These are phyloP conservation scores for Physella acuta DNA, from an alignment of 1,140 invertebrate genomes.

Conservation along the genomic window DNA sequence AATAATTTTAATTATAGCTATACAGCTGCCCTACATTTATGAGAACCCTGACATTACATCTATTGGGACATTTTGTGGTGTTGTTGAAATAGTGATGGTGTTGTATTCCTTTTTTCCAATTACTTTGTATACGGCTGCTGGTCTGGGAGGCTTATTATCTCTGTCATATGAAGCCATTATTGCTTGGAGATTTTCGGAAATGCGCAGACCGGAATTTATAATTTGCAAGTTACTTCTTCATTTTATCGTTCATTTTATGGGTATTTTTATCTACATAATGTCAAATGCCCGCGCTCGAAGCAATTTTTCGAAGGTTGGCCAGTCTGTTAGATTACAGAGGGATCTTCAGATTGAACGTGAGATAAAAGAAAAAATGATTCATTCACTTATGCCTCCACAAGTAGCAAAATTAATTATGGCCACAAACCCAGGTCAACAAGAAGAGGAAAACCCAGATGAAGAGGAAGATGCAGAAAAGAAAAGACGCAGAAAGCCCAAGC, in stretches of 20 bases:
- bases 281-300: conserved; percentile 80
- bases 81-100: conserved; percentile 82
- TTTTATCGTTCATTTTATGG: conserved; percentile 86
- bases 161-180: conserved; percentile 74
- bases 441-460: conserved; percentile 32
- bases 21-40: conserved; percentile 60
- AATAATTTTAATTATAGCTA: conserved; percentile 67
- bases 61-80: conserved; percentile 80
- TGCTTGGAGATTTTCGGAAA: conserved; percentile 36
- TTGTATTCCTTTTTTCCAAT: conserved; percentile 92
- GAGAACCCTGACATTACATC: conserved; percentile 49
- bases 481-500: conserved; percentile 34
- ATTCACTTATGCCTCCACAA: conserved; percentile 92
- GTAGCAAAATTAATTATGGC: conserved; percentile 82
- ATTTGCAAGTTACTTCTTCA: conserved; percentile 76
- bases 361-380: conserved; percentile 95
- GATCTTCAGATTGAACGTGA: conserved; percentile 91
- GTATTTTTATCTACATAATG: conserved; percentile 90
- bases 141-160: conserved; percentile 78
- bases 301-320: conserved; percentile 95
- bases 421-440: conserved; percentile 40
- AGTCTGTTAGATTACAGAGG: conserved; percentile 81
- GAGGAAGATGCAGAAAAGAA: conserved; percentile 30
- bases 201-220: conserved; percentile 54
- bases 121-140: conserved; percentile 80